Percentiles rank a stretch among this genome's conserved stretches.
Evolutionary conservation across 2,797 vertebrate species (phyloP).

Genomic region (Micrastur ruficollis): DNA sequence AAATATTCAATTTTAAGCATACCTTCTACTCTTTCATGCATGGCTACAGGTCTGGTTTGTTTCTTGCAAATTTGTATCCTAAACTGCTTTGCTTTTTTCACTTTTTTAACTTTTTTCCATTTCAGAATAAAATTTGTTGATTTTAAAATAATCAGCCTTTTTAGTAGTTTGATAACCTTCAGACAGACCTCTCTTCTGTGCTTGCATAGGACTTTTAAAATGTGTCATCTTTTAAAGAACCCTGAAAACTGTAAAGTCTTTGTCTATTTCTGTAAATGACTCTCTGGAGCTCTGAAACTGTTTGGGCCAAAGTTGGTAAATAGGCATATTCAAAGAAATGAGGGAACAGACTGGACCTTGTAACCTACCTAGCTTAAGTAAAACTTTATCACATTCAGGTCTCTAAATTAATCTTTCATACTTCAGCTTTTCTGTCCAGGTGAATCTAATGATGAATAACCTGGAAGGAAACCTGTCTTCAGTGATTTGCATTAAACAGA

Average conservation of each 20-base stretch:
- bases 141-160: background rate
- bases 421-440: background rate
- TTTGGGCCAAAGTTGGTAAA: background rate
- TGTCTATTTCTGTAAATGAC: background rate
- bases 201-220: background rate
- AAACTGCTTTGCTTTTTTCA: background rate
- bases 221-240: background rate
- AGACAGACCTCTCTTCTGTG: background rate
- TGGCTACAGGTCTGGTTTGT: background rate
- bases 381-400: background rate
- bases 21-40: background rate
- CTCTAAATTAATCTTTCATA: background rate
- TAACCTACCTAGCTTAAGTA: background rate
- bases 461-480: background rate
- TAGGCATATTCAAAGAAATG: background rate
- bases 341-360: background rate
- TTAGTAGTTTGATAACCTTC: background rate
- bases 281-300: background rate
- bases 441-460: background rate
- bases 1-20: background rate
- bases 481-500: background rate
- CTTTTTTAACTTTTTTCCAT: background rate
- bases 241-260: background rate
- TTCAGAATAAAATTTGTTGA: background rate
- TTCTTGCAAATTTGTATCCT: background rate